Conservation (phyloP, 2,113 vertebrate species). For the Poeciliopsis occidentalis region DNA sequence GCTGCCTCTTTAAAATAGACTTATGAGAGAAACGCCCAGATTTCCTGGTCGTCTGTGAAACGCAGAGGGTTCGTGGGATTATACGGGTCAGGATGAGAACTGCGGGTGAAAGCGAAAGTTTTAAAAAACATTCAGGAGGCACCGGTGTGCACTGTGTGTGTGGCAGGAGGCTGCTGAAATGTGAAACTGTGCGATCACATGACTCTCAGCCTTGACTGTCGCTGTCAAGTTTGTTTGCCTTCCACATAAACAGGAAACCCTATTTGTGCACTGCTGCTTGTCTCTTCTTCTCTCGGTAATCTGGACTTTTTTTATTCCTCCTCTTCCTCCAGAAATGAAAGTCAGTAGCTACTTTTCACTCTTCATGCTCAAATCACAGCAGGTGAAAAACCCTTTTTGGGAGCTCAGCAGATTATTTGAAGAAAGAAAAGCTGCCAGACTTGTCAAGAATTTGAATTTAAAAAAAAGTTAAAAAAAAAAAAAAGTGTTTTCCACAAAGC, state of each 20-base stretch:
- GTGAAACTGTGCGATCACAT: conserved; percentile 13
- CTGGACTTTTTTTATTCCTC: not conserved
- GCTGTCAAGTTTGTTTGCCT: not conserved
- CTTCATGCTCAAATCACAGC: too few species aligned
- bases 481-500: too few species aligned
- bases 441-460: too few species aligned
- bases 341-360: too few species aligned
- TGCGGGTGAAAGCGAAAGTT: too few species aligned
- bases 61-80: not conserved
- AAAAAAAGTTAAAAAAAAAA: too few species aligned
- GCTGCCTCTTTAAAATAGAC: not conserved
- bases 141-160: conserved; percentile 16
- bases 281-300: not conserved
- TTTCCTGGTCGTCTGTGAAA: not conserved
- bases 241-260: not conserved
- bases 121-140: conserved; percentile 6
- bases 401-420: not conserved
- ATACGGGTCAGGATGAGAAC: not conserved
- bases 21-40: not conserved
- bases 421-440: not conserved
- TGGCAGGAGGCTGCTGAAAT: not conserved
- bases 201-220: conserved; percentile 12
- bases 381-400: not conserved
- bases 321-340: too few species aligned
- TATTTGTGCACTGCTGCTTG: too few species aligned